Evolutionary conservation across 2,888 invertebrate genomes (phyloP), one percentile per base, ranked within the genome.

Genomic region (Scaptomyza parva): DNA sequence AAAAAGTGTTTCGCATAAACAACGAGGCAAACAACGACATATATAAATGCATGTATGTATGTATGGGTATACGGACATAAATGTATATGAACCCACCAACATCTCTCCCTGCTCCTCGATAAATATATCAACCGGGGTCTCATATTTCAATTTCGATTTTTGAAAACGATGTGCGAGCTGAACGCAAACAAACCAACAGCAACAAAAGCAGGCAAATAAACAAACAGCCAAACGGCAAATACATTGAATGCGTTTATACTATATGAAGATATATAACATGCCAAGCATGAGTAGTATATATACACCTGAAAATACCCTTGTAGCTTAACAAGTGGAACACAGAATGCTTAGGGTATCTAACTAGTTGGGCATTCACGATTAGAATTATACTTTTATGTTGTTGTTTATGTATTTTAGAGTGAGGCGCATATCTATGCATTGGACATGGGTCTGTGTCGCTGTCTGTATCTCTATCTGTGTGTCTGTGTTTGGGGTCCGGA

Each of bases 111-210:
- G 2, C 35, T 28, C 4, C 24, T 43, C n/a, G 18, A 59, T 18
- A 40, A 40, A 40, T 28, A 64, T 64, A 52, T 77, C 70, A 53
- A 48, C 64, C 50, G 47, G 76, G 70, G 66, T 63, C 85, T 82
- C 82, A 84, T 82, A 82, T 82, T 84, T 82, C 82, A 82, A 86
- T 82, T 86, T 82, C 84, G 82, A 82, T 86, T 82, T 82, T 82
- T 81, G 60, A 84, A 82, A 84, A 86, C 84, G 82, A 84, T 83
- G 78, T 80, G 83, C 66, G 63, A 73, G 63, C 66, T 75, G 80
- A 75, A 58, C 65, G 63, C 86, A 83, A 82, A 72, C 78, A 82
- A 75, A 62, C 75, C 80, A 57, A 61, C 73, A 57, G 63, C 73
- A 62, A 61, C 51, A 67, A 63, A 37, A 52, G 62, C 62, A 60